These are phyloP conservation scores for Phyllotreta striolata DNA, from an alignment of 2,888 invertebrate genomes.

Conservation along the genomic window DNA sequence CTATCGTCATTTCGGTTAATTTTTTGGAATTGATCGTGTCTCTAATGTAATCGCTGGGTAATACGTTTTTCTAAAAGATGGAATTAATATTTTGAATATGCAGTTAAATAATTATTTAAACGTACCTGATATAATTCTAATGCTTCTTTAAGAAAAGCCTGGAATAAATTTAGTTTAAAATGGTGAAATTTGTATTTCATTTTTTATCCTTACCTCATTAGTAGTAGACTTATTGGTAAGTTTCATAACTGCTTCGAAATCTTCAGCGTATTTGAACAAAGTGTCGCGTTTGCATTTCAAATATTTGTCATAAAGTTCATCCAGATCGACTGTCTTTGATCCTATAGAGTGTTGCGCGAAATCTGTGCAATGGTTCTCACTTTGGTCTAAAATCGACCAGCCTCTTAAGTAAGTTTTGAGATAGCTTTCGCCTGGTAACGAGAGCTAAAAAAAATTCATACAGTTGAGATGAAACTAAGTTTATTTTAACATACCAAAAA, in stretches of 20 bases:
- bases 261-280: slow-evolving; percentile 16
- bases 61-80: slow-evolving; percentile 7
- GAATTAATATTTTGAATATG: not conserved
- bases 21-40: not conserved
- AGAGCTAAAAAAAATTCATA: slow-evolving; percentile 9
- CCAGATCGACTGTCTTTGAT: slow-evolving; percentile 18
- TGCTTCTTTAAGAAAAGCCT: slow-evolving; percentile 22
- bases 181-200: not conserved
- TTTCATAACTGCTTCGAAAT: slow-evolving; percentile 26
- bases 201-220: slow-evolving; percentile 18
- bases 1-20: slow-evolving; percentile 16
- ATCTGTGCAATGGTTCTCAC: slow-evolving; percentile 18
- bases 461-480: no score
- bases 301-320: slow-evolving; percentile 10
- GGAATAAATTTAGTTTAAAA: not conserved
- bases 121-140: slow-evolving; percentile 18
- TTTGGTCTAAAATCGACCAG: slow-evolving; percentile 22
- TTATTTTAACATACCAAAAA: slow-evolving; percentile 16
- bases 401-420: slow-evolving; percentile 13
- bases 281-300: slow-evolving; percentile 1
- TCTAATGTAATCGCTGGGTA: slow-evolving; percentile 8
- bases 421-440: slow-evolving; percentile 12
- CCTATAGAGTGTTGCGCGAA: slow-evolving; percentile 4
- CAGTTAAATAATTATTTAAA: not conserved
- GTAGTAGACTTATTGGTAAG: slow-evolving; percentile 1